phyloP scores from a whole-genome alignment of 2,888 invertebrate species.

The Campaea margaritaria region DNA sequence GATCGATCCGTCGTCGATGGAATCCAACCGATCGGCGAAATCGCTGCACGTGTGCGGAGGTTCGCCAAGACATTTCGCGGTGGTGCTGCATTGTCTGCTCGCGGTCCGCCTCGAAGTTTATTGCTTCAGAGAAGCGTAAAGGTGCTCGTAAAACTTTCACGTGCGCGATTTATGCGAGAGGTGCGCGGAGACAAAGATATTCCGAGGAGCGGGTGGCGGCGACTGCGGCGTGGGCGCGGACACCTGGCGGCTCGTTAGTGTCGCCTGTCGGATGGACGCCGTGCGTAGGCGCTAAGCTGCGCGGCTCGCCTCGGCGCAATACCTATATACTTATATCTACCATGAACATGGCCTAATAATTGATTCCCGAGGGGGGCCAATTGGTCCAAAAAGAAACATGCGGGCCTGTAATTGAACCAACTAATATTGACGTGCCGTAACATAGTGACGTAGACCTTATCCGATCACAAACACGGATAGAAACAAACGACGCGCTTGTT shows the following conservation, averaged over 20 bases:
- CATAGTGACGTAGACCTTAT: constrained; percentile 52
- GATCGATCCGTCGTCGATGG: constrained; percentile 80
- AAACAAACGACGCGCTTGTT: constrained; percentile 45
- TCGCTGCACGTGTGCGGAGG: constrained; percentile 76
- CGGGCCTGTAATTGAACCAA: constrained; percentile 75
- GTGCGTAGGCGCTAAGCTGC: constrained; percentile 54
- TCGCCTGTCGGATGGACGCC: constrained; percentile 65
- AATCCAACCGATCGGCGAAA: constrained; percentile 80
- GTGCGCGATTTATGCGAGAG: constrained; percentile 79
- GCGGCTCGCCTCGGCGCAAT: constrained; percentile 18
- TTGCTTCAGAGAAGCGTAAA: constrained; percentile 78
- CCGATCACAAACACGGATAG: constrained; percentile 47
- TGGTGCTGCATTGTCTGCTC: constrained; percentile 74
- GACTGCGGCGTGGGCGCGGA: constrained; percentile 76
- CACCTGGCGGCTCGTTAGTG: constrained; percentile 83
- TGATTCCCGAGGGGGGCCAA: constrained; percentile 59
- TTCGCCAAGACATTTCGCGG: constrained; percentile 73
- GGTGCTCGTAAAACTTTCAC: constrained; percentile 84
- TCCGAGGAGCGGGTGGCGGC: constrained; percentile 69
- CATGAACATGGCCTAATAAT: constrained; percentile 31
- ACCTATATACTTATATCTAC: constrained; percentile 6
- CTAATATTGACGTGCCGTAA: constrained; percentile 64
- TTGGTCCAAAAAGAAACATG: constrained; percentile 70
- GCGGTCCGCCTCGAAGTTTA: constrained; percentile 64
- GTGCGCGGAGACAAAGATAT: constrained; percentile 78